Percentiles rank a stretch among this genome's conserved stretches.
Conservation (phyloP, 2,113 vertebrate genomes). For the Dipodomys spectabilis region DNA sequence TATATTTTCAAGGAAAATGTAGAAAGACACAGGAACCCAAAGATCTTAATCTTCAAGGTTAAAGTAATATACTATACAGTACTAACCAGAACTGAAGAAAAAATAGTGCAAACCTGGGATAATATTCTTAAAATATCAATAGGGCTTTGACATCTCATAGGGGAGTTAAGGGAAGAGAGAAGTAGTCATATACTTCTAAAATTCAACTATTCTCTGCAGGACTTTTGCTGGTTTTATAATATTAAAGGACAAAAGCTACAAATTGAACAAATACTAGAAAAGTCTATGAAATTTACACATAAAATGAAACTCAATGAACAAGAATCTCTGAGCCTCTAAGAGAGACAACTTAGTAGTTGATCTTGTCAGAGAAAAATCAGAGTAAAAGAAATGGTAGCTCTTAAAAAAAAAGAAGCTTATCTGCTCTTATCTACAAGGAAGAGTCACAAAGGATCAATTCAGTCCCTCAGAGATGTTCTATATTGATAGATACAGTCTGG, state of each 20-base stretch:
- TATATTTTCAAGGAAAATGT: not conserved
- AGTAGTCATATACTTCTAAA: not conserved
- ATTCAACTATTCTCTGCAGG: not conserved
- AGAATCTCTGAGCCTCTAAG: slow-evolving; percentile 7
- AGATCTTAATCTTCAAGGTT: not conserved
- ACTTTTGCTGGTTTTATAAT: slow-evolving; percentile 4
- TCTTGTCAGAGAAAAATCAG: slow-evolving; percentile 63
- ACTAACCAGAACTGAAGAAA: not conserved
- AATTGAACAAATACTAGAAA: slow-evolving; percentile 52
- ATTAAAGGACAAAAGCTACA: slow-evolving; percentile 35
- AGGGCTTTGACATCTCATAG: not conserved
- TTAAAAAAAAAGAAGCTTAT: not conserved
- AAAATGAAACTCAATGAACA: slow-evolving; percentile 56
- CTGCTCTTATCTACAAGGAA: slow-evolving; percentile 26
- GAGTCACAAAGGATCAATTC: slow-evolving; percentile 47
- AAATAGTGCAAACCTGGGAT: not conserved
- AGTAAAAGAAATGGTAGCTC: slow-evolving; percentile 38
- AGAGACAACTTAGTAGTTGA: slow-evolving; percentile 50
- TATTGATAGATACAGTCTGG: not conserved
- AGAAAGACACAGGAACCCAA: not conserved
- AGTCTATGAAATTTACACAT: slow-evolving; percentile 16
- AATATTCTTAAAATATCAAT: not conserved
- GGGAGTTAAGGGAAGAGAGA: not conserved
- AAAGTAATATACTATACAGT: slow-evolving; percentile 2
- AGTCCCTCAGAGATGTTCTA: not conserved